Base-by-base conservation (phyloP, 2,888 invertebrate genomes). In the Drosophila hamatofila region DNA sequence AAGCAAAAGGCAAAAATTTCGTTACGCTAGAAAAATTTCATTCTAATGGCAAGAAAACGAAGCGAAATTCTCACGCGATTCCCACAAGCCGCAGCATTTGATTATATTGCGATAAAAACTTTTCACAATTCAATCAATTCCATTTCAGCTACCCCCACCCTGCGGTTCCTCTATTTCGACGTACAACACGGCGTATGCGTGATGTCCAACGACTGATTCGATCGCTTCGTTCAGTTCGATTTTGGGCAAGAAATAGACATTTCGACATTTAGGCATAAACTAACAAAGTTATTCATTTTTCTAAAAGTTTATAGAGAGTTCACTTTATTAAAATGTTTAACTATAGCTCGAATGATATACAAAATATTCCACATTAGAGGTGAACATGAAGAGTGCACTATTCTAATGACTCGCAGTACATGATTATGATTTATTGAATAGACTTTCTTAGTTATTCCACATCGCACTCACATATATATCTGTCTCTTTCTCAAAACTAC, bases 71-170 rank as follows among this genome's bases (percentile, higher is more conserved):
- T 62, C 81, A 86, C 75, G 87, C 87, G 67, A 76, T 75, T 78
- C 46, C 71, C 52, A 60, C 70, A 76, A 88, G 62, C 90, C 90
- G 55, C 81, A 74, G 86, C 76, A 72, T 81, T 87, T 80, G 80
- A 85, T 88, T 85, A 83, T 79, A 67, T 75, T 75, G 78, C 86
- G 63, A 81, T 85, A 77, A 80, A 49, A 87, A 85, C 72, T 88
- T 89, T 87, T 79, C 80, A 79, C 90, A 80, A 89, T 81, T 86
- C 86, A 81, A 85, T 87, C 87, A 88, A 89, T 87, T 81, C 63
- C 69, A 72, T 71, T 79, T 81, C 79, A 73, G 56, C 58, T 18
- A 12, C 62, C 55, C 39, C 18, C 41, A 1, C 39, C 5, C 27
- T 18, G 21, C n/a, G n/a, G 14, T 14, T 16, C 8, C 4, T 21